phyloP scores from a whole-genome alignment of 2,113 vertebrate species.

The Macroglossus sobrinus region DNA sequence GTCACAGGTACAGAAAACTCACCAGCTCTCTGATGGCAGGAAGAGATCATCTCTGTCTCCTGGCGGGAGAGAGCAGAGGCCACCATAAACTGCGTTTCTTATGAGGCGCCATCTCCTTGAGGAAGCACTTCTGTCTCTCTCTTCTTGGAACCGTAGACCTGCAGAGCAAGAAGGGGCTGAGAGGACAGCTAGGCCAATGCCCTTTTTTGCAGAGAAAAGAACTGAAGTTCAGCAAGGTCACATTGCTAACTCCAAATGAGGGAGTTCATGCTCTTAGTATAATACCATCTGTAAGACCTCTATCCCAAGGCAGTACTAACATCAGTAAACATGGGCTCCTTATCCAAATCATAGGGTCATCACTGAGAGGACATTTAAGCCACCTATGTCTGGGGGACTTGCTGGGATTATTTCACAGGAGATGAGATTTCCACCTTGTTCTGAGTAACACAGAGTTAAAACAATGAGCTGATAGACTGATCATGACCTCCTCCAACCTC shows the following conservation, averaged over 20 bases:
- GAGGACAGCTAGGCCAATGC: neutral
- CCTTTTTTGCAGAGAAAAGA: neutral
- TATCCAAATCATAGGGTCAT: neutral
- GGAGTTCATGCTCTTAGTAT: neutral
- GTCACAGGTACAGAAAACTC: slow-evolving; percentile 62
- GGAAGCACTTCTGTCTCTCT: neutral
- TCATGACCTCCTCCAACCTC: neutral
- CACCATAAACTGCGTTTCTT: neutral
- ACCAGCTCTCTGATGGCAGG: neutral
- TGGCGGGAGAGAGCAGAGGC: neutral
- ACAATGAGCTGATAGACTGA: neutral
- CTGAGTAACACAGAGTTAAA: neutral
- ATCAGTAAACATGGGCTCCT: neutral
- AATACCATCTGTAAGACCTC: neutral
- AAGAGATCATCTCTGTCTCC: neutral
- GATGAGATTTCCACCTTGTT: neutral
- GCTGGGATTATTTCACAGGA: neutral
- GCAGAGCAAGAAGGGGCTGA: neutral
- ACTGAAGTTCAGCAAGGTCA: neutral
- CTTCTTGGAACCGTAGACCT: neutral
- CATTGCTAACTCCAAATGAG: neutral
- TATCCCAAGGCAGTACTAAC: neutral
- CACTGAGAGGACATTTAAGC: neutral
- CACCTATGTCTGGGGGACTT: neutral
- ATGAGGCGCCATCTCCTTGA: too few relatives aligned